phyloP scores from a whole-genome alignment of 2,113 vertebrate genomes.

The Jaculus jaculus region DNA sequence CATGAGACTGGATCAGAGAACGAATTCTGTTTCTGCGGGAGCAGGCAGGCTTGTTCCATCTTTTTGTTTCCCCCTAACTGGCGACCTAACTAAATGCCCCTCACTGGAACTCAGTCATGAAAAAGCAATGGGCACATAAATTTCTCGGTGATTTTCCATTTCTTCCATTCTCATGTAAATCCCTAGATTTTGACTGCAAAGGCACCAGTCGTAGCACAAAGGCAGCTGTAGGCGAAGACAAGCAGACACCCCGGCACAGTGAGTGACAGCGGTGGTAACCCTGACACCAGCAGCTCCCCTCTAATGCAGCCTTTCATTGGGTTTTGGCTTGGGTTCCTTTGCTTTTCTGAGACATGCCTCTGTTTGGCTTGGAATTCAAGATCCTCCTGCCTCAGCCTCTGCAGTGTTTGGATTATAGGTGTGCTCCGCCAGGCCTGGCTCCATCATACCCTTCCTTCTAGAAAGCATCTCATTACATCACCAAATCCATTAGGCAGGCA shows the following conservation, averaged over 20 bases:
- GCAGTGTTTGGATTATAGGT: not conserved
- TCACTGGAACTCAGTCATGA: not conserved
- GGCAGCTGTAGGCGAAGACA: not conserved
- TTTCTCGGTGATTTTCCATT: not conserved
- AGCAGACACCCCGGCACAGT: accelerated
- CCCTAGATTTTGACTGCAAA: not conserved
- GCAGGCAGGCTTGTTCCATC: too few species aligned
- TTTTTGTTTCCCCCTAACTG: too few species aligned
- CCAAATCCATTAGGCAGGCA: not conserved
- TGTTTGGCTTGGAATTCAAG: not conserved
- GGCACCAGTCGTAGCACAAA: not conserved
- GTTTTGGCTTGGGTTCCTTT: not conserved
- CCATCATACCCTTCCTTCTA: not conserved
- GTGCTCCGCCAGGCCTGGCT: not conserved
- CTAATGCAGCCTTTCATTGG: not conserved
- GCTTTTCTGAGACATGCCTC: not conserved
- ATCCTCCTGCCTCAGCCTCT: not conserved
- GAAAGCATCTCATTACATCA: not conserved
- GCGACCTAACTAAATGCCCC: too few species aligned
- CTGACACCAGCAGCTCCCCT: not conserved
- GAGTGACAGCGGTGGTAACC: not conserved
- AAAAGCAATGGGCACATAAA: not conserved
- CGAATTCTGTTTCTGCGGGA: too few species aligned
- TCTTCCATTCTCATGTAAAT: not conserved
- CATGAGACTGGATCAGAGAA: too few species aligned